Evolutionary conservation across 2,888 invertebrate species (phyloP).

Genomic region (Apantesis nais): DNA sequence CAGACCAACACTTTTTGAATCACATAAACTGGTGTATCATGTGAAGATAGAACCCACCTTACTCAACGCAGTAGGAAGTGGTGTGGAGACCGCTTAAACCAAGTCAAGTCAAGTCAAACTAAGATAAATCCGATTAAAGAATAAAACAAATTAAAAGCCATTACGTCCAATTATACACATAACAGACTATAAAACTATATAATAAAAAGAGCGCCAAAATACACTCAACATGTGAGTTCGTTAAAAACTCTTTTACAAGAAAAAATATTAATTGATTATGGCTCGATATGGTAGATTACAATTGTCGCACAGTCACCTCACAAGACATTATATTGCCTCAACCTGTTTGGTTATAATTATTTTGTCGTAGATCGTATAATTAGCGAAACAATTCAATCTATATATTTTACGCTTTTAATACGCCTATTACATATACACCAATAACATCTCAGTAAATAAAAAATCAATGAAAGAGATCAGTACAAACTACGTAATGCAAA

Average conservation of each 20-base stretch:
- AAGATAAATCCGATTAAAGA: background rate
- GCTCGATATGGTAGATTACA: conserved; percentile 1
- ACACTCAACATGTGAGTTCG: background rate
- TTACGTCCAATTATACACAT: background rate
- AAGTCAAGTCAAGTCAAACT: too few relatives aligned
- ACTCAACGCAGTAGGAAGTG: too few relatives aligned
- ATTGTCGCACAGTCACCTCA: background rate
- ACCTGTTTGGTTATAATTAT: conserved; percentile 1
- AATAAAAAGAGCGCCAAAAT: conserved; percentile 3
- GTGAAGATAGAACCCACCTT: too few relatives aligned
- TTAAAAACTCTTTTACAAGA: too few relatives aligned
- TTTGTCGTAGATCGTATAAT: conserved; percentile 20
- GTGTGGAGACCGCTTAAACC: too few relatives aligned
- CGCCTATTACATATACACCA: conserved; percentile 27
- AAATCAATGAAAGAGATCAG: conserved; percentile 16
- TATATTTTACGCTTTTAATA: conserved; percentile 42
- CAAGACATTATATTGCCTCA: background rate
- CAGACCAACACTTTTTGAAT: too few relatives aligned
- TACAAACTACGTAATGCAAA: conserved; percentile 27
- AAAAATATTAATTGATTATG: background rate
- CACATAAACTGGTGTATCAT: too few relatives aligned
- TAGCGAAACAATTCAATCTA: conserved; percentile 29
- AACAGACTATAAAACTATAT: background rate
- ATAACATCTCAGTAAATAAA: conserved; percentile 23
- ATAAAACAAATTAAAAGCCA: conserved; percentile 4